Conservation (phyloP, 1,140 invertebrate genomes). For the Lethrus apterus region DNA sequence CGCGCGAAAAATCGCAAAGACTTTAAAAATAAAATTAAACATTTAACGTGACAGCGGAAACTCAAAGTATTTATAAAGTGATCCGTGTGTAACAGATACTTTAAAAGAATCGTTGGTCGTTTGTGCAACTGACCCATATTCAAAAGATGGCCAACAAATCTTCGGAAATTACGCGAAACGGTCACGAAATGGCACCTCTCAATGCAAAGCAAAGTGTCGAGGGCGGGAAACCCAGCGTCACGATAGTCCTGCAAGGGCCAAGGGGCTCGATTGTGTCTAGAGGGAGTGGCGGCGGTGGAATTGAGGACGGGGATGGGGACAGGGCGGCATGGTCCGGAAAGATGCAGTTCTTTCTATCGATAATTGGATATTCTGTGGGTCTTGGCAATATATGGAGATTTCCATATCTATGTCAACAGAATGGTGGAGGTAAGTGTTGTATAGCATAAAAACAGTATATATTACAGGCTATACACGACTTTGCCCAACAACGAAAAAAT, state of each 20-base stretch:
- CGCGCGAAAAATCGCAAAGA: too few species aligned
- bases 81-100: too few species aligned
- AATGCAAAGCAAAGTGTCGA: constrained; percentile 45
- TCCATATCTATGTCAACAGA: constrained; percentile 89
- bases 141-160: constrained; percentile 39
- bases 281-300: constrained; percentile 36
- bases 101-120: too few species aligned
- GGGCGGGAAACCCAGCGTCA: constrained; percentile 53
- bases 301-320: constrained; percentile 48
- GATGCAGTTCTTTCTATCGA: constrained; percentile 84
- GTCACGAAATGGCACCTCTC: constrained; percentile 70
- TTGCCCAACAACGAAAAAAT: too few species aligned
- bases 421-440: constrained; percentile 89
- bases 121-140: too few species aligned
- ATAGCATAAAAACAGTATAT: too few species aligned
- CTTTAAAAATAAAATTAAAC: too few species aligned
- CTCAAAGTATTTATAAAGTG: too few species aligned
- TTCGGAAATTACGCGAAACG: constrained; percentile 52
- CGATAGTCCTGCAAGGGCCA: constrained; percentile 52
- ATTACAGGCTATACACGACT: too few species aligned
- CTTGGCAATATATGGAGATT: constrained; percentile 94
- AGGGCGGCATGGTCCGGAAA: constrained; percentile 75
- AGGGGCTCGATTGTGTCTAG: constrained; percentile 47
- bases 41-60: too few species aligned
- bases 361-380: constrained; percentile 85